Evolutionary conservation across 1,140 invertebrate genomes (phyloP).

Genomic region (Nephila pilipes): DNA sequence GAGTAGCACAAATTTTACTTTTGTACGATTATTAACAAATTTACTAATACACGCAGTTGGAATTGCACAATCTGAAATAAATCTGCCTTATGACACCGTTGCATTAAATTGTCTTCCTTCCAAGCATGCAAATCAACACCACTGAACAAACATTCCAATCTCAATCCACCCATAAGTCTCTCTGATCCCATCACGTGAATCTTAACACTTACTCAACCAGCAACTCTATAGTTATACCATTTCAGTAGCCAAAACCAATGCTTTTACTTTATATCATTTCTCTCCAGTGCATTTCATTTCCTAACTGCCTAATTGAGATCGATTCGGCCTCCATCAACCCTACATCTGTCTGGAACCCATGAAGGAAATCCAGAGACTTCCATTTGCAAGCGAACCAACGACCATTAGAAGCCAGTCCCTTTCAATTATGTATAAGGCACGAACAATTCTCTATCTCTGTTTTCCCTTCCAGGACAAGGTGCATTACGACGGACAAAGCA

Average conservation of each 20-base stretch:
- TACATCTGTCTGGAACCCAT: constrained; percentile 43
- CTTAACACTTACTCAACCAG: background rate
- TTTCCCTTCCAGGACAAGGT: constrained; percentile 19
- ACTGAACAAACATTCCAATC: too few species aligned
- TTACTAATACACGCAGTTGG: too few species aligned
- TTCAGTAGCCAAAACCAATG: background rate
- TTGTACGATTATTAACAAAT: too few species aligned
- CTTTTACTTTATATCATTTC: constrained; percentile 28
- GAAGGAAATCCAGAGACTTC: background rate
- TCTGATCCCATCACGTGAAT: background rate
- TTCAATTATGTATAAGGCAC: constrained; percentile 46
- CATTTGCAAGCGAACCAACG: background rate
- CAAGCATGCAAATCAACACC: too few species aligned
- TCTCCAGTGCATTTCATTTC: background rate
- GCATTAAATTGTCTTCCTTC: too few species aligned
- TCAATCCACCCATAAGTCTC: too few species aligned
- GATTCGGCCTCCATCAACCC: constrained; percentile 21
- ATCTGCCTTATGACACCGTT: too few species aligned
- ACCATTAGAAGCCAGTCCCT: constrained; percentile 46
- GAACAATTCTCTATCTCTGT: constrained; percentile 34
- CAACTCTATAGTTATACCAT: background rate
- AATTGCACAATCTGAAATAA: too few species aligned
- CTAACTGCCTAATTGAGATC: constrained; percentile 20
- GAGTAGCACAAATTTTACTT: too few species aligned
- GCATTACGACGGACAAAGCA: constrained; percentile 30